Evolutionary conservation across 2,113 vertebrate species (phyloP), one percentile per base, ranked within the genome.

Genomic region (Propithecus coquereli): DNA sequence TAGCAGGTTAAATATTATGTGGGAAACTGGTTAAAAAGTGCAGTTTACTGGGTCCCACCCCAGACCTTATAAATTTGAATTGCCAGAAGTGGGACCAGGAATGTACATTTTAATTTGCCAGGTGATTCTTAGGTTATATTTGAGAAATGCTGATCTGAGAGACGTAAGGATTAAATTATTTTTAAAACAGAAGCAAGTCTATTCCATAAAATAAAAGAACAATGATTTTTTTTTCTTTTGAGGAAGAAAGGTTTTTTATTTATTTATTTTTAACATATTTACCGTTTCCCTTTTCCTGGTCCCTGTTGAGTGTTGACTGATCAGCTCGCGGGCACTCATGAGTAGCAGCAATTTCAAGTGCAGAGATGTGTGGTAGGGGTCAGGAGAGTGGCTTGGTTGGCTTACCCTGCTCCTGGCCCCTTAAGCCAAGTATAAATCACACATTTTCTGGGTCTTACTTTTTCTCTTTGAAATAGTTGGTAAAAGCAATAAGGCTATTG

Each of bases 381-480:
- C 34, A 45, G 65, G 71, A 43, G 34, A 45, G 37, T 40, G 32
- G 5, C 45, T 87, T 87, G 40, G 47, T 63, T 84, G 13, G 4
- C 65, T 68, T 47, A 34, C 27, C 34, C 40, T 80, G n/a, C 61
- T 50, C 50, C 71, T 68, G 23, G 34, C 40, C 30, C 83, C 57
- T 43, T 37, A 66, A 95, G 32, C 91, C 50, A 85, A 52, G 20
- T 34, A 65, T 30, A 91, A 90, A 73, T 74, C 30, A 81, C 18
- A 68, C 30, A 2, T 71, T 93, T 96, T 93, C 70, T 90, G 52
- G 45, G 47, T 52, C 59, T 87, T 90, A 52, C 70, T 84, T 94
- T 96, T 91, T 93, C 40, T 94, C 23, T 85, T 34, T 85, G 57
- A 96, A 91, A 82, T 71, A 82, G 27, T 57, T 87, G 63, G 40